phyloP scores from a whole-genome alignment of 2,113 vertebrate species.

The Crotalus viridis region DNA sequence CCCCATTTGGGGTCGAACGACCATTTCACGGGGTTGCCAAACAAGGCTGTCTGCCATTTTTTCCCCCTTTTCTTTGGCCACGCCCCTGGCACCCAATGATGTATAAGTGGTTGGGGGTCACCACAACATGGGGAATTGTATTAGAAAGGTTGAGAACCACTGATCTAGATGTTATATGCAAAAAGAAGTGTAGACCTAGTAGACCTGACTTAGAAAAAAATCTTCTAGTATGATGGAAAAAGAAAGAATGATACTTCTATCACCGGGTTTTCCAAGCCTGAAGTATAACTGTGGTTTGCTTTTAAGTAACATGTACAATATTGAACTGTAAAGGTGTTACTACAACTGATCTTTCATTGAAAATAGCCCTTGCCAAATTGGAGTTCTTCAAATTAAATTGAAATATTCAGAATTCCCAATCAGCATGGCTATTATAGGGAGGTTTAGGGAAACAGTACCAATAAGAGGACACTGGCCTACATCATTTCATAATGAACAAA shows the following conservation, averaged over 20 bases:
- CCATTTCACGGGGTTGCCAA: too few species aligned
- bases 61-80: too few species aligned
- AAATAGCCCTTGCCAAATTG: not conserved
- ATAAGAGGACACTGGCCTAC: not conserved
- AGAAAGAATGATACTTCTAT: not conserved
- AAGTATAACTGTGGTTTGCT: not conserved
- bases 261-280: not conserved
- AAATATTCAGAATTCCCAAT: not conserved
- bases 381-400: not conserved
- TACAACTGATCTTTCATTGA: not conserved
- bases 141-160: too few species aligned
- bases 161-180: not conserved
- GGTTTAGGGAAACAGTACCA: not conserved
- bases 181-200: not conserved
- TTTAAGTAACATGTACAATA: not conserved
- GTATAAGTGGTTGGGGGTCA: too few species aligned
- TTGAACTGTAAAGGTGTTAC: not conserved
- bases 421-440: not conserved
- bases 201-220: not conserved
- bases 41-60: too few species aligned
- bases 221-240: not conserved
- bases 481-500: not conserved
- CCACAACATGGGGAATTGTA: too few species aligned
- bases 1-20: too few species aligned
- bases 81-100: too few species aligned